Conservation (phyloP, 2,888 invertebrate genomes). For the Cantharis flavilabris region DNA sequence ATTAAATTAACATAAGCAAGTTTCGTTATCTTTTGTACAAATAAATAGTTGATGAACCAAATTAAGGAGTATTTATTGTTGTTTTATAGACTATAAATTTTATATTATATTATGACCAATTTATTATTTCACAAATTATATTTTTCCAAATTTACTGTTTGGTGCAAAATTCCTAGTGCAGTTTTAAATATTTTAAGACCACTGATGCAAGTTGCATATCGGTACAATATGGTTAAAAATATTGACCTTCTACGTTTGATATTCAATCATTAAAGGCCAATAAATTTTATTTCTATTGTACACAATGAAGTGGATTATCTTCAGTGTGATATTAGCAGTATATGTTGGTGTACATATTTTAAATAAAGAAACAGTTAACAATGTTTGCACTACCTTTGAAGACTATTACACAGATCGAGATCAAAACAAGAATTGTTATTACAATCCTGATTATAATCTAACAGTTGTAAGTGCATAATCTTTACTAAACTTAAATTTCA, state of each 20-base stretch:
- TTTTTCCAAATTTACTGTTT: background rate
- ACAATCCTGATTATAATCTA: constrained; percentile 20
- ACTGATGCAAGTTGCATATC: background rate
- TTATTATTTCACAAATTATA: background rate
- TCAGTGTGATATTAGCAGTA: background rate
- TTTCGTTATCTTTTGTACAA: background rate
- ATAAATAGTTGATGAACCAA: background rate
- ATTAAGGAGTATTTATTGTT: background rate
- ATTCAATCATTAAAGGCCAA: background rate
- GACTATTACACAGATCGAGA: constrained; percentile 24
- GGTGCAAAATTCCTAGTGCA: background rate
- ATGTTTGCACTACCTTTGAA: constrained; percentile 22
- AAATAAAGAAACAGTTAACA: constrained; percentile 2
- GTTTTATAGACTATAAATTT: background rate
- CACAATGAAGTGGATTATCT: constrained; percentile 2
- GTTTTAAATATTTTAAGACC: background rate
- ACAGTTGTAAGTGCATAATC: constrained; percentile 14
- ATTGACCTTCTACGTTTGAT: background rate
- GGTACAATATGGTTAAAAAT: background rate
- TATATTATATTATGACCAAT: background rate
- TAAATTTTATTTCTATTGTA: background rate
- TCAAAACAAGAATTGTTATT: constrained; percentile 19
- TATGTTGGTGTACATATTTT: background rate
- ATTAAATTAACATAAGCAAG: background rate
- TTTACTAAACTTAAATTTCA: background rate